These are phyloP conservation scores for Sebastes dallii DNA, from an alignment of 2,797 vertebrate genomes.

Conservation along the genomic window DNA sequence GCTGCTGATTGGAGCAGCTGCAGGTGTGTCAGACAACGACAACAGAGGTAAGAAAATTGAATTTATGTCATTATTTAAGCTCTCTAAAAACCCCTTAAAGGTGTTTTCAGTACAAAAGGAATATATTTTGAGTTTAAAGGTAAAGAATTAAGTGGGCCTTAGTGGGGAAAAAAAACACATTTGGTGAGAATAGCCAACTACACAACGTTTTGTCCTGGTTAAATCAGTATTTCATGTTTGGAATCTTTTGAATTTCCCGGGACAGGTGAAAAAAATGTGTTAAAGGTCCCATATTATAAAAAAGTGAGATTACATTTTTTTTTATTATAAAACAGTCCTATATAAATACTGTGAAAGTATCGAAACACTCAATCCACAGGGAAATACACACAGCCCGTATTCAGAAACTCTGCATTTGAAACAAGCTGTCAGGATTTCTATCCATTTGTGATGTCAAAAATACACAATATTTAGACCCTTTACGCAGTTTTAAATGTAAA, in stretches of 20 bases:
- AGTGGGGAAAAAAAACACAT: neutral
- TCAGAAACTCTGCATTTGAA: no score
- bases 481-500: no score
- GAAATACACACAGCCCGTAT: no score
- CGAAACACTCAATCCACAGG: no score
- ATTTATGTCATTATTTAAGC: neutral
- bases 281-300: no score
- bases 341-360: no score
- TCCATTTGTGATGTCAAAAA: no score
- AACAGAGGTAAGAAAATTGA: neutral
- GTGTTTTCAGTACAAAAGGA: neutral
- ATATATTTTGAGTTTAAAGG: neutral
- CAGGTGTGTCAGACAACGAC: neutral
- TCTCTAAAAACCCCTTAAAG: neutral
- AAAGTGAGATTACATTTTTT: no score
- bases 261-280: neutral
- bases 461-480: no score
- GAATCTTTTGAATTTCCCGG: neutral
- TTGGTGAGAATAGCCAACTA: neutral
- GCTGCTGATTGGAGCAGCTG: neutral
- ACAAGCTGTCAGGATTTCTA: no score
- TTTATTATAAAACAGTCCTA: no score
- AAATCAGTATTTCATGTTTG: neutral
- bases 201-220: accelerated
- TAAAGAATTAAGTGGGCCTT: neutral